Evolutionary conservation across 2,797 vertebrate species (phyloP), one percentile per base, ranked within the genome.

Genomic region (Gymnothorax reevesii): DNA sequence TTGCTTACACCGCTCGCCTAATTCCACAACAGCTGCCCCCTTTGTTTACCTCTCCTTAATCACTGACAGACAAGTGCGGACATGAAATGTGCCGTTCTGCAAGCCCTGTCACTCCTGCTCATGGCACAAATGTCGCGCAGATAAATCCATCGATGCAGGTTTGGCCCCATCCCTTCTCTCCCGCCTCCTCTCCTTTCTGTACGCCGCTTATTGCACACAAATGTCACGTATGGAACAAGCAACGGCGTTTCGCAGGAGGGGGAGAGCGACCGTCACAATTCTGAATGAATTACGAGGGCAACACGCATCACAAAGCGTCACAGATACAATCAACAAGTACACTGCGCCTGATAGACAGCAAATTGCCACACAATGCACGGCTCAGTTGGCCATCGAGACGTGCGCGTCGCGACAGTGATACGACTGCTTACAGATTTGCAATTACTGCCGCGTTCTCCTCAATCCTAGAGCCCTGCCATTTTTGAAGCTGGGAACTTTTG

Each of bases 1-100:
- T 27, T 13, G 33, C 66, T 84, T 83, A 83, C 82, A 69, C 86
- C 57, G 59, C 69, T 87, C 82, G 52, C 17, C 52, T 87, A 84
- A 87, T 87, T 59, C 84, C 7, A 17, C 86, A 62, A 55, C 86
- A 87, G 86, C 86, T 87, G 86, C 57, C 71, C 83, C 75, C 83
- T 87, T 84, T 87, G 86, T 87, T 87, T 84, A 84, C 22, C 3
- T 55, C 49, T 84, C 83, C 42, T 73, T 80, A 64, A 86, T 86
- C 73, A 86, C 4, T 60, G 73, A 64, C 73, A 84, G 57, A 84
- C 64, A 84, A 84, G 57, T 77, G 79, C 60, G n/a, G 57, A 73
- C 71, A 54, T 60, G 54, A 52, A 59, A 59, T n/a, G 10, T 60
- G 52, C 52, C 52, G 57, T 17, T 27, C 71, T 64, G 54, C 22